Conservation (phyloP, 2,113 vertebrate species). For the Narcine bancroftii region DNA sequence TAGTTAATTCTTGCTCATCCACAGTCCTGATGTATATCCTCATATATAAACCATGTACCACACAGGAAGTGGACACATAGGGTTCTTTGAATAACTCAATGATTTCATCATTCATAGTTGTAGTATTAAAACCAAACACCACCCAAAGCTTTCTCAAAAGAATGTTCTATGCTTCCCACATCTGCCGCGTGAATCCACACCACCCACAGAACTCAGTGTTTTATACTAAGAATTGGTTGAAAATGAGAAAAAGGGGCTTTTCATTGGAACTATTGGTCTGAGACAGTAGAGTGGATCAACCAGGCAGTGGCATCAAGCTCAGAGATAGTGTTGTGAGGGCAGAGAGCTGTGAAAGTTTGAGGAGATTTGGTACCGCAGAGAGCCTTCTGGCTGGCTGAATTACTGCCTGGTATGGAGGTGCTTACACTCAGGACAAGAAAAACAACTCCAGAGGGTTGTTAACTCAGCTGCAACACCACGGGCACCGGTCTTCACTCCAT, state of each 20-base stretch:
- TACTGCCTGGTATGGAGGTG: neutral
- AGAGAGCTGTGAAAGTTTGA: neutral
- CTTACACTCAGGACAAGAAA: too few species aligned
- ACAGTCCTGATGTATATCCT: neutral
- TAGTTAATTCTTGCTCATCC: neutral
- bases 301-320: too few species aligned
- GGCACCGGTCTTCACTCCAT: too few species aligned
- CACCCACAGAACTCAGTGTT: neutral
- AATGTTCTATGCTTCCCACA: neutral
- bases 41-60: neutral
- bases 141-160: neutral
- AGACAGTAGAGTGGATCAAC: neutral
- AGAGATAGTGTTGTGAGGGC: neutral
- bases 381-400: too few species aligned
- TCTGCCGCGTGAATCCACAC: neutral
- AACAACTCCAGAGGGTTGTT: too few species aligned
- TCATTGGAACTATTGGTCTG: neutral
- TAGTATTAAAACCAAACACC: neutral
- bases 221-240: neutral
- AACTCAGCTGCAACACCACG: too few species aligned
- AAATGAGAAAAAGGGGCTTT: neutral
- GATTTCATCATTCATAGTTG: neutral
- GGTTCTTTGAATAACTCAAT: neutral
- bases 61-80: neutral
- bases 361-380: neutral